Conservation (phyloP, 1,140 invertebrate genomes). For the Lycorma delicatula region DNA sequence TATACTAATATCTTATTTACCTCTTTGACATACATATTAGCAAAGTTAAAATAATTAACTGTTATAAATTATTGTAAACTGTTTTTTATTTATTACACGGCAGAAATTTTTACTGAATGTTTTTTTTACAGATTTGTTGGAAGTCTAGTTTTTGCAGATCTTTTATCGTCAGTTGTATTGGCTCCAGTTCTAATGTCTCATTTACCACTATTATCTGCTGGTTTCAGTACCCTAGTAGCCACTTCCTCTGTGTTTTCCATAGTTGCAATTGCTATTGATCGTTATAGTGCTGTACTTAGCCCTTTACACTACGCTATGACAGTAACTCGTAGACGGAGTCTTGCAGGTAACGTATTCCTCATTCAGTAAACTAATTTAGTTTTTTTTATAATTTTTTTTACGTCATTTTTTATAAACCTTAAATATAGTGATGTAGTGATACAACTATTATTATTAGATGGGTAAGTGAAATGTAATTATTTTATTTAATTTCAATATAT, state of each 20-base stretch:
- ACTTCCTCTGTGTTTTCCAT: slow-evolving; percentile 45
- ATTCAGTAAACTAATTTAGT: no score
- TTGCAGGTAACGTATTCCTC: slow-evolving; percentile 14
- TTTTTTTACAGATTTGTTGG: slow-evolving; percentile 41
- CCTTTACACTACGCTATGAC: slow-evolving; percentile 46
- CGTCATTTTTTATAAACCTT: no score
- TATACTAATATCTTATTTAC: no score
- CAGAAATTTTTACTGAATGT: background rate
- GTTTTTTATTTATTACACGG: no score
- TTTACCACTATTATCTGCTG: slow-evolving; percentile 35
- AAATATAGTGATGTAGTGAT: no score
- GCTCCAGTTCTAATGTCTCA: slow-evolving; percentile 41
- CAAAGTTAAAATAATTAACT: no score
- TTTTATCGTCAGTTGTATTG: slow-evolving; percentile 42
- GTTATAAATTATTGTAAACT: no score
- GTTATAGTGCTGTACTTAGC: slow-evolving; percentile 45
- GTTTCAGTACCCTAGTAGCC: slow-evolving; percentile 40
- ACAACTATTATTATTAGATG: no score
- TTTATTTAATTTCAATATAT: no score
- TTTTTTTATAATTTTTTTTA: no score
- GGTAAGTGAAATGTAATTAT: no score
- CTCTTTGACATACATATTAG: no score
- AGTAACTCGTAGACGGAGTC: slow-evolving; percentile 38
- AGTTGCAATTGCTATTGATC: slow-evolving; percentile 45
- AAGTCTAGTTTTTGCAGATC: slow-evolving; percentile 46